These are phyloP conservation scores for Cryptotermes secundus DNA, from an alignment of 1,140 invertebrate species.

Conservation along the genomic window DNA sequence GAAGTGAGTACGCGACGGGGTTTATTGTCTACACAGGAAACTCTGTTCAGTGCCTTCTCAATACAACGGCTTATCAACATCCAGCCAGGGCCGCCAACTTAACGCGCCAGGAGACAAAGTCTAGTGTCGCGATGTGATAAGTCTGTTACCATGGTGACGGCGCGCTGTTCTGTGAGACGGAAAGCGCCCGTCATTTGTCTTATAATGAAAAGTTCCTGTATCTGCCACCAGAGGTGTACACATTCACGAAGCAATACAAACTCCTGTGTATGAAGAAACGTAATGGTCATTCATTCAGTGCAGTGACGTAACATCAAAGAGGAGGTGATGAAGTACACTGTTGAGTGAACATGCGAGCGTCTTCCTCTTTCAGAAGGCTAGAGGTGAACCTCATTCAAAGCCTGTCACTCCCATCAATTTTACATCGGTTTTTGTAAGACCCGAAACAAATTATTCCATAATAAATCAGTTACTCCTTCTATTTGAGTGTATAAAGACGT, in stretches of 20 bases:
- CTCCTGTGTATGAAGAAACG: neutral
- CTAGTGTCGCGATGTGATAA: conserved; percentile 11
- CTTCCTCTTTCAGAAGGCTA: no score
- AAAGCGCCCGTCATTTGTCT: neutral
- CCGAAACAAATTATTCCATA: no score
- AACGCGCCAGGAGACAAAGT: conserved; percentile 17
- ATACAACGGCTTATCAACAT: neutral
- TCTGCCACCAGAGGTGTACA: neutral
- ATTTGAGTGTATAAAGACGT: no score
- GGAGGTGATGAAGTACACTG: neutral
- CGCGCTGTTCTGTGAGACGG: neutral
- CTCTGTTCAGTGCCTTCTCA: neutral
- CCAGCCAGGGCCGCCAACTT: neutral
- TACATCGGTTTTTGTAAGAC: no score
- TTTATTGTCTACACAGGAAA: neutral
- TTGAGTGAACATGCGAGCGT: neutral
- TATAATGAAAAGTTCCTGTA: neutral
- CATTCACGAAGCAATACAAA: neutral
- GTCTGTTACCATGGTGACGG: neutral
- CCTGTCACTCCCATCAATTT: no score
- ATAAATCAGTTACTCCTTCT: no score
- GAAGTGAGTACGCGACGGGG: neutral
- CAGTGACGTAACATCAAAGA: neutral
- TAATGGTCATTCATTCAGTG: neutral
- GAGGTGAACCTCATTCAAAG: no score